phyloP scores from a whole-genome alignment of 2,113 vertebrate genomes.

The Dipodomys merriami region DNA sequence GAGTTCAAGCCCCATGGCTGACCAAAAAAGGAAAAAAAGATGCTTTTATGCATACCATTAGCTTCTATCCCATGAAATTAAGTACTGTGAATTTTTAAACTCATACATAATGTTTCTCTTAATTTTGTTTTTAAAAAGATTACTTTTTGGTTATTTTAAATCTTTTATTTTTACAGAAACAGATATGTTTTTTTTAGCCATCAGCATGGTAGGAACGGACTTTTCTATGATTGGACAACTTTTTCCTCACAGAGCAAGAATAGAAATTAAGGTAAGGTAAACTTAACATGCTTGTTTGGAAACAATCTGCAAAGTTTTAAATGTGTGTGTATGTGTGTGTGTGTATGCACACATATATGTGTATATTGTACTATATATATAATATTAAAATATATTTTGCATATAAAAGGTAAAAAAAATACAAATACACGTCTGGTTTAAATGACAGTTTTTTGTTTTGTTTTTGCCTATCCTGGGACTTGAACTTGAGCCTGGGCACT shows the following conservation, averaged over 20 bases:
- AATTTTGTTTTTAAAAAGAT: slow-evolving; percentile 39
- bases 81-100: slow-evolving; percentile 23
- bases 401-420: no score
- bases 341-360: neutral
- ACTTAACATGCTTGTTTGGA: neutral
- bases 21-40: no score
- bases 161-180: slow-evolving; percentile 90
- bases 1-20: no score
- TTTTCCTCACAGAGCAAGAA: slow-evolving; percentile 95
- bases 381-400: no score
- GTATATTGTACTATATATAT: neutral
- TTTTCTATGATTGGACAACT: slow-evolving; percentile 98
- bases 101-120: no score
- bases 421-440: neutral
- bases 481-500: no score
- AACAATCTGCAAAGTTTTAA: neutral
- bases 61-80: slow-evolving; percentile 45
- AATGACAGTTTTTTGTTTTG: neutral
- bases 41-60: neutral
- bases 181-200: slow-evolving; percentile 98
- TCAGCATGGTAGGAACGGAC: slow-evolving; percentile 99
- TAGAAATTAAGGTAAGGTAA: slow-evolving; percentile 95
- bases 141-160: slow-evolving; percentile 58
- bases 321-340: neutral
- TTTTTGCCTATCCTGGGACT: neutral